phyloP scores from a whole-genome alignment of 1,140 invertebrate genomes.

The Anoplophora glabripennis region DNA sequence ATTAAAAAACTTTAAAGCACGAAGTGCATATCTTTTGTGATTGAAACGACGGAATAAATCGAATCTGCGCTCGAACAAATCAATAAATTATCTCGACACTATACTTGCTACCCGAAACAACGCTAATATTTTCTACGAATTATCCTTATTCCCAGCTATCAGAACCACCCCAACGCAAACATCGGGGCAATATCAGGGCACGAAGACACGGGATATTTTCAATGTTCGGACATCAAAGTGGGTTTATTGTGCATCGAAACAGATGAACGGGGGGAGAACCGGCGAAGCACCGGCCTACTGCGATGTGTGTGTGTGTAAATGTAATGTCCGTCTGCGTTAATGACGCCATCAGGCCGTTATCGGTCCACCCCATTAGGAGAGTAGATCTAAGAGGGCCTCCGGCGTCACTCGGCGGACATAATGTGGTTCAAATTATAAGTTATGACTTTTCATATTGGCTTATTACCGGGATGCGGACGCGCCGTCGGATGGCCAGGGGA shows the following conservation, averaged over 20 bases:
- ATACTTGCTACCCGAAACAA: too few species aligned
- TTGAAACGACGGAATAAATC: too few species aligned
- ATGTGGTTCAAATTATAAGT: slow-evolving; percentile 41
- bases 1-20: too few species aligned
- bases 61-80: too few species aligned
- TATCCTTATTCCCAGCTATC: too few species aligned
- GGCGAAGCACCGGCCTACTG: not conserved
- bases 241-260: slow-evolving; percentile 5
- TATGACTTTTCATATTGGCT: slow-evolving; percentile 40
- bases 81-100: too few species aligned
- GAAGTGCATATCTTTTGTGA: too few species aligned
- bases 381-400: slow-evolving; percentile 28
- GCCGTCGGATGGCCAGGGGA: too few species aligned
- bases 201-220: not conserved
- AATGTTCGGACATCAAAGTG: slow-evolving; percentile 7
- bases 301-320: slow-evolving; percentile 12
- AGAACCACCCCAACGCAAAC: too few species aligned
- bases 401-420: slow-evolving; percentile 28
- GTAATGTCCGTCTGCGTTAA: slow-evolving; percentile 24
- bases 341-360: slow-evolving; percentile 32
- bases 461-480: slow-evolving; percentile 23
- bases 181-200: too few species aligned
- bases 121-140: too few species aligned
- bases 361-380: slow-evolving; percentile 31
- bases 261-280: slow-evolving; percentile 2